Evolutionary conservation across 2,113 vertebrate species (phyloP), one percentile per base, ranked within the genome.

Genomic region (Syngnathus scovelli): DNA sequence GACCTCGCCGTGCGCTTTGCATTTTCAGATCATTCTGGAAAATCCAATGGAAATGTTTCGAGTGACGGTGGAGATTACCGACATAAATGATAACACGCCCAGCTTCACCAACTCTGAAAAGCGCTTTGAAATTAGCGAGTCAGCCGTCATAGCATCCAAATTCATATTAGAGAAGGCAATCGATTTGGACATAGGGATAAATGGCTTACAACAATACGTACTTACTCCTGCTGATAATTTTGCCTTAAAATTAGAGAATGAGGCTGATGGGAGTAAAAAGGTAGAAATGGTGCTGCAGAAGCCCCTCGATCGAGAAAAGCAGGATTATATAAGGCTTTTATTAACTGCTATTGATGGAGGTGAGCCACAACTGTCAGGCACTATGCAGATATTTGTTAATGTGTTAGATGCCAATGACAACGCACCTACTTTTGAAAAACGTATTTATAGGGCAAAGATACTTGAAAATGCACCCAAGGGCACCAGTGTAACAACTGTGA

Each of bases 361-460:
- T 5, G 38, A 81, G 3, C 85, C 86, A 0, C 78, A 76, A 51
- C 78, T 85, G 77, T 84, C 85, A 0, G 85, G 88, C 1, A 85
- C 80, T 1, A 71, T 78, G 23, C 18, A 66, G 9, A 79, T 90
- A 19, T 19, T 46, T 4, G 67, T 96, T 19, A 83, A 82, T 15
- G 93, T 96, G 21, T 78, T 94, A 73, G 95, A 96, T 59, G 69
- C 55, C n/a, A 96, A 96, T 69, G 95, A 96, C 68, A 95, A 96
- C 0, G 92, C 92, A 0, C 95, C 94, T 1, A 8, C 75, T 54
- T 96, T 95, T 80, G 92, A 78, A 8, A 88, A 91, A 67, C 55
- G 80, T 0, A 27, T 43, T 6, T 93, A 93, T 48, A 86, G 72
- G 6, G 76, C 71, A 6, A 82, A 64, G 13, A 7, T 93, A 6